phyloP scores from a whole-genome alignment of 2,113 vertebrate genomes.

The Talpa occidentalis region DNA sequence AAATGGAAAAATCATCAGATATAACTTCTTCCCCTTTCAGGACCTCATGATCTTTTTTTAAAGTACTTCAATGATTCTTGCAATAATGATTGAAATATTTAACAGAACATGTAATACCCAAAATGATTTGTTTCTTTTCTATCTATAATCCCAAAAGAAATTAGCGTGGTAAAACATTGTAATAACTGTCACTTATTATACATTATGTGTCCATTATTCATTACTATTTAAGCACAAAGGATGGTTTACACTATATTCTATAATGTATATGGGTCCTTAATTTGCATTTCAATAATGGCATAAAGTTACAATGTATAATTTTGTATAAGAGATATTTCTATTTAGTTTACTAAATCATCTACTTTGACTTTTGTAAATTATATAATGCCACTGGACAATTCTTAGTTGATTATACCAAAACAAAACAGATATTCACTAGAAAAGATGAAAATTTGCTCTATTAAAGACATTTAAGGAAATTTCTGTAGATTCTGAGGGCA shows the following conservation, averaged over 20 bases:
- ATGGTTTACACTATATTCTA: neutral
- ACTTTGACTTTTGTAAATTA: neutral
- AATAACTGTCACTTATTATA: neutral
- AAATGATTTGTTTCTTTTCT: neutral
- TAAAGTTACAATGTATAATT: neutral
- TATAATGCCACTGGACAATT: neutral
- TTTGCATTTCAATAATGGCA: conserved; percentile 20
- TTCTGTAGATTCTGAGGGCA: neutral
- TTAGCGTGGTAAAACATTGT: neutral
- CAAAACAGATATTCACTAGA: neutral
- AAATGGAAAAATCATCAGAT: neutral
- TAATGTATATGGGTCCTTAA: neutral
- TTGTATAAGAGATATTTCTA: neutral
- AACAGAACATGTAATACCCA: neutral
- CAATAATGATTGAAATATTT: neutral
- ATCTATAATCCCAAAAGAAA: neutral
- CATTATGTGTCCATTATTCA: neutral
- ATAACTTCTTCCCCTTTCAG: neutral
- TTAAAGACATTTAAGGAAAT: neutral
- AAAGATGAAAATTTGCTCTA: neutral
- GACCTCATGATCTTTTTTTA: neutral
- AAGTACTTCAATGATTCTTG: neutral
- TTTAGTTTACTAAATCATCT: neutral
- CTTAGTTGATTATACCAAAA: neutral
- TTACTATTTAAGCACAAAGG: neutral